Percentiles rank a stretch among this genome's conserved stretches.
phyloP scores from a whole-genome alignment of 2,113 vertebrate genomes.

The Pipra filicauda region DNA sequence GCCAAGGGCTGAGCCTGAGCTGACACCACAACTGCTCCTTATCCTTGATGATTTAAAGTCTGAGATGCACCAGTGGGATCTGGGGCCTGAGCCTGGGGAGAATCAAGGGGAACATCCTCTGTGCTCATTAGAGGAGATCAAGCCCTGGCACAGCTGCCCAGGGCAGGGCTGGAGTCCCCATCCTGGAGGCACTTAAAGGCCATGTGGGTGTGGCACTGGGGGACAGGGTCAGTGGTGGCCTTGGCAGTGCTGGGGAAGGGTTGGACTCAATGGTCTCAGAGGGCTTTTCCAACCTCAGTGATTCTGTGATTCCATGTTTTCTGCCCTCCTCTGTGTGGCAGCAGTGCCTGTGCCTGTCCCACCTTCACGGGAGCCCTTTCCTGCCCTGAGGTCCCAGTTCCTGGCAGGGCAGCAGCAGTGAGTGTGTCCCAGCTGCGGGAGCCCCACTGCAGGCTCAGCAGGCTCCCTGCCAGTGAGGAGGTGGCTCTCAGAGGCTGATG shows the following conservation, averaged over 20 bases:
- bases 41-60: not conserved
- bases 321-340: not conserved
- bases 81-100: not conserved
- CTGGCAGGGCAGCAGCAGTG: not conserved
- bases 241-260: not conserved
- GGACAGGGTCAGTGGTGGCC: not conserved
- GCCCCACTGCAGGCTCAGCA: not conserved
- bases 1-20: not conserved
- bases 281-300: not conserved
- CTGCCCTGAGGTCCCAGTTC: not conserved
- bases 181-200: not conserved
- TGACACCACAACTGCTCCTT: not conserved
- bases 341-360: not conserved
- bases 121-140: not conserved
- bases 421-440: fast-evolving
- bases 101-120: fast-evolving
- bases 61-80: not conserved
- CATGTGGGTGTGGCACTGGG: not conserved
- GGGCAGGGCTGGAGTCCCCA: not conserved
- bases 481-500: not conserved
- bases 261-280: not conserved
- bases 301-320: not conserved
- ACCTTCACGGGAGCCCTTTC: not conserved
- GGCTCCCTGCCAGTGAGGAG: not conserved
- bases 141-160: not conserved